Conservation (phyloP, 1,140 invertebrate genomes). For the Orchestia grillus region DNA sequence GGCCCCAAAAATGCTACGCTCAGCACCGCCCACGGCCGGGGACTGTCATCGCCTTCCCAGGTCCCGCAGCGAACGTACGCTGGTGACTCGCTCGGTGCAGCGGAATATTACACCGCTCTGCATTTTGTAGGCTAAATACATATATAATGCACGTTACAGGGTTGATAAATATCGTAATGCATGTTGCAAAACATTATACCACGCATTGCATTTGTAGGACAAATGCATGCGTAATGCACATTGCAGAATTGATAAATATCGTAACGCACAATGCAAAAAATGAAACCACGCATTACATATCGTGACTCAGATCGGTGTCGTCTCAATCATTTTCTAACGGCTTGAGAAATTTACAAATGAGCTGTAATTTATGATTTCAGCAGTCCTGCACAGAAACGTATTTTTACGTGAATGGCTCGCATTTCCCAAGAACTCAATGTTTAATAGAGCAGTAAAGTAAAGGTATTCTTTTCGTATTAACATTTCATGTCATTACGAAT, state of each 20-base stretch:
- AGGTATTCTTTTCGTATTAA: background rate
- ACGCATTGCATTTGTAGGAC: no score
- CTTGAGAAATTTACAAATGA: background rate
- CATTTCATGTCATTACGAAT: no score
- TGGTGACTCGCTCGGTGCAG: background rate
- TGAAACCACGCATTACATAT: no score
- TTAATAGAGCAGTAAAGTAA: background rate
- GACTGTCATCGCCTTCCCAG: background rate
- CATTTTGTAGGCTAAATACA: no score
- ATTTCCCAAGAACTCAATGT: background rate
- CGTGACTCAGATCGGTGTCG: background rate
- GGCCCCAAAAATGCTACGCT: background rate
- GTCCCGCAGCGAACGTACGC: background rate
- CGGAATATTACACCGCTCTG: background rate
- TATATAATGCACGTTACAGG: background rate
- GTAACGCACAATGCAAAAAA: background rate
- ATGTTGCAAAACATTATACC: background rate
- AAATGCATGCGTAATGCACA: background rate
- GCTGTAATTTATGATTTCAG: background rate
- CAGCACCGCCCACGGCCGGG: background rate
- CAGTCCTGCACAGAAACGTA: background rate
- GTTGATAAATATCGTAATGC: no score
- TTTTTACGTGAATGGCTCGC: background rate
- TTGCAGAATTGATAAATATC: no score
- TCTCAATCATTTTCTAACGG: background rate